These are phyloP conservation scores for Zosterops japonicus DNA, from an alignment of 2,113 vertebrate genomes.

Conservation along the genomic window DNA sequence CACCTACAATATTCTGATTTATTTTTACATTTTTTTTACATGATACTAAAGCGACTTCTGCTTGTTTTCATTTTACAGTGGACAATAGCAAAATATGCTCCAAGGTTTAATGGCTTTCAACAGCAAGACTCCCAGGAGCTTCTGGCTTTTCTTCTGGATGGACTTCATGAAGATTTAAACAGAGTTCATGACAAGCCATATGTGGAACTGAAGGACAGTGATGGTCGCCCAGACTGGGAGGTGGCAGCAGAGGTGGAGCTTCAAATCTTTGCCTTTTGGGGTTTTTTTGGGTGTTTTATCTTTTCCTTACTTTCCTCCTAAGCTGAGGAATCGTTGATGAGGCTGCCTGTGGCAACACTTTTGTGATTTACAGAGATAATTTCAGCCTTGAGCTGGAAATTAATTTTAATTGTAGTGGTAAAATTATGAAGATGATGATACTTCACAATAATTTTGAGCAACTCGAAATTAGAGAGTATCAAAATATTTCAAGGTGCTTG, in stretches of 20 bases:
- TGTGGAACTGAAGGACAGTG: constrained; percentile 96
- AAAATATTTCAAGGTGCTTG: background rate
- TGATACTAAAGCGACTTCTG: background rate
- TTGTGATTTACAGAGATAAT: background rate
- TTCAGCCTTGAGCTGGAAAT: background rate
- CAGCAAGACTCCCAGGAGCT: constrained; percentile 99
- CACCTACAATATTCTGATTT: background rate
- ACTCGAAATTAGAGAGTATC: background rate
- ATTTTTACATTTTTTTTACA: background rate
- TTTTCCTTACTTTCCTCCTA: background rate
- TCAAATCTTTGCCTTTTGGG: background rate
- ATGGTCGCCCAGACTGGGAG: constrained; percentile 94
- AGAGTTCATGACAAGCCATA: constrained; percentile 97
- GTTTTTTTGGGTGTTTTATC: background rate
- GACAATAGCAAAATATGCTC: constrained; percentile 99
- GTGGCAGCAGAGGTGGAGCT: constrained; percentile 91
- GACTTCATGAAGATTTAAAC: constrained; percentile 98
- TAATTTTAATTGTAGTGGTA: background rate
- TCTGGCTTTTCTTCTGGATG: constrained; percentile 94
- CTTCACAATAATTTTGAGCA: background rate
- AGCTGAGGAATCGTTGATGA: background rate
- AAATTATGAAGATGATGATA: background rate
- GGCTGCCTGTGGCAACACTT: background rate
- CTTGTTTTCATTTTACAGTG: constrained; percentile 73
- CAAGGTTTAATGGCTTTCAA: constrained; percentile 97